These are phyloP conservation scores for Pelochelys cantorii DNA, from an alignment of 2,797 vertebrate genomes.

Conservation along the genomic window DNA sequence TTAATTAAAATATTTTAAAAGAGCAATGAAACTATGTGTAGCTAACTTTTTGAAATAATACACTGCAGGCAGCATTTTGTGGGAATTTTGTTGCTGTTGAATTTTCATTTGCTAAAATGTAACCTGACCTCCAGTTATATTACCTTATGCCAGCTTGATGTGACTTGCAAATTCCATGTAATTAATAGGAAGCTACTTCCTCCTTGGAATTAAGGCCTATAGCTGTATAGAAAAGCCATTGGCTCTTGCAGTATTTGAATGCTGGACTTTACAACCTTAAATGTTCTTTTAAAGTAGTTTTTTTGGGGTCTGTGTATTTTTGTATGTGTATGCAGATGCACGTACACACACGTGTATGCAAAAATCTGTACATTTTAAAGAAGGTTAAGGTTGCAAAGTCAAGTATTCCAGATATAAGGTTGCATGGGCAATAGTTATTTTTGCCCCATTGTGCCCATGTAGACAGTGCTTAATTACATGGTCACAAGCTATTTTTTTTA, in stretches of 20 bases:
- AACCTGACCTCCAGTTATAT: not conserved
- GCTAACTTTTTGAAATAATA: not conserved
- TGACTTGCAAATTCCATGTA: not conserved
- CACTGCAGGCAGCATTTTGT: not conserved
- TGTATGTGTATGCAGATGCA: not conserved
- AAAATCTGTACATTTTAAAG: not conserved
- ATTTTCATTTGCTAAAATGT: not conserved
- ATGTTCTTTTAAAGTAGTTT: rapidly evolving
- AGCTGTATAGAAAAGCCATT: not conserved
- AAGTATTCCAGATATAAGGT: not conserved
- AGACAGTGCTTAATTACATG: not conserved
- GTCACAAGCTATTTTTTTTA: not conserved
- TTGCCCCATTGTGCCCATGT: not conserved
- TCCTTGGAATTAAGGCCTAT: not conserved
- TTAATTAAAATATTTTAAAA: not conserved
- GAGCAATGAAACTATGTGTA: not conserved
- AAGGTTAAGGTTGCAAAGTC: not conserved
- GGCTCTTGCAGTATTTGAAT: not conserved
- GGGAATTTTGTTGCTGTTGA: not conserved
- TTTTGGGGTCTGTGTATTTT: not conserved
- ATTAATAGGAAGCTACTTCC: not conserved
- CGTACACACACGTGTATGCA: too few species aligned
- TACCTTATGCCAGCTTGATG: not conserved
- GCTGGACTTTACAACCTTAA: not conserved
- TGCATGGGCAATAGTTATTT: not conserved